phyloP scores from a whole-genome alignment of 2,797 vertebrate genomes.

The Acanthurus leucopareius region DNA sequence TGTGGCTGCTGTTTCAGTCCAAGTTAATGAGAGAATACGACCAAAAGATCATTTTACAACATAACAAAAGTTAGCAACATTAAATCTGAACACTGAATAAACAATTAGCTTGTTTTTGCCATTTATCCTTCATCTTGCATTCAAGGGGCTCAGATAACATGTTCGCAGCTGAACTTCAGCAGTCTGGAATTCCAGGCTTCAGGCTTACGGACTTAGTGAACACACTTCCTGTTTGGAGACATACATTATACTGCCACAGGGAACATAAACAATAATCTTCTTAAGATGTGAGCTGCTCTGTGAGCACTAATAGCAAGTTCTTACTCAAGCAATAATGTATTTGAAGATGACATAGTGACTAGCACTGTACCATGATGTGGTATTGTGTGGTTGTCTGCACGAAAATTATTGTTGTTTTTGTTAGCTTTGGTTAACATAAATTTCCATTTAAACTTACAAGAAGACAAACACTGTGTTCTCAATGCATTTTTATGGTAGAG shows the following conservation, averaged over 20 bases:
- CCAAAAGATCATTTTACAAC: background rate
- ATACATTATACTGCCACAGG: constrained; percentile 56
- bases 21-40: background rate
- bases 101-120: background rate
- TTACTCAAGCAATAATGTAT: constrained; percentile 53
- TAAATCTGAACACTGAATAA: background rate
- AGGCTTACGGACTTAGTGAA: constrained; percentile 58
- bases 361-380: background rate
- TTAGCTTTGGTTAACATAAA: background rate
- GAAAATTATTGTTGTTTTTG: background rate
- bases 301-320: constrained; percentile 52
- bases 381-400: background rate
- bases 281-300: constrained; percentile 62
- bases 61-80: background rate
- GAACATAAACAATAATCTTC: constrained; percentile 76
- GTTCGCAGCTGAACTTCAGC: constrained; percentile 24
- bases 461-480: background rate
- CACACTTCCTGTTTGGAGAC: constrained; percentile 57
- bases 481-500: background rate
- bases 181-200: constrained; percentile 22
- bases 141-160: background rate
- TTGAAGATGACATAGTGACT: constrained; percentile 16
- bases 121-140: background rate
- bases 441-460: background rate
- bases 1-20: no score